A percentile compares a stretch with the other conserved stretches of the same genome.
Conservation (phyloP, 2,113 vertebrate species). For the Motacilla alba region DNA sequence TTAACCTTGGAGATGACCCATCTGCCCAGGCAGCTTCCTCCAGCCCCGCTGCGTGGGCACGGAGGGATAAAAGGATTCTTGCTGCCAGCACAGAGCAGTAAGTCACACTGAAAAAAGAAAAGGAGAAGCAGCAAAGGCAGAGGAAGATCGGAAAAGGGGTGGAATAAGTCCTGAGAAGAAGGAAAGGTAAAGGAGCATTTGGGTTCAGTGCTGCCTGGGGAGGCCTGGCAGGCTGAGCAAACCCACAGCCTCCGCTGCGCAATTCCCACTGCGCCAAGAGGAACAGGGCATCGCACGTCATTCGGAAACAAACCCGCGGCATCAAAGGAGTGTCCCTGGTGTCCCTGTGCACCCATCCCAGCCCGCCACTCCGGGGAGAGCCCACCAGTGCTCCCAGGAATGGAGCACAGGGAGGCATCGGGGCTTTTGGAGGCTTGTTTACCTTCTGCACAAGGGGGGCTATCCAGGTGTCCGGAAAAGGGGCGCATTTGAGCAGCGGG, state of each 20-base stretch:
- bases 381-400: fast-evolving
- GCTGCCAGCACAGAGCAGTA: neutral
- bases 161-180: neutral
- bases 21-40: conserved; percentile 17
- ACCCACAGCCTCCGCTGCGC: neutral
- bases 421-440: neutral
- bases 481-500: fast-evolving
- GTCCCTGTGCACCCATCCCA: neutral
- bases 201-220: neutral
- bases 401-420: fast-evolving
- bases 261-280: neutral
- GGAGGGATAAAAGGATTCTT: neutral
- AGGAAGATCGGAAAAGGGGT: neutral
- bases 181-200: neutral
- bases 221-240: neutral
- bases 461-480: neutral
- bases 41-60: neutral
- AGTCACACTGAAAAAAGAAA: neutral
- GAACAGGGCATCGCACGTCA: neutral
- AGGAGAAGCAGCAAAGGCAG: neutral
- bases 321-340: neutral
- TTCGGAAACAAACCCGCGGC: neutral
- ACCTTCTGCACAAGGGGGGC: neutral
- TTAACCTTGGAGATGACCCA: conserved; percentile 57
- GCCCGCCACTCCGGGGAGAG: neutral